Evolutionary conservation across 2,797 vertebrate genomes (phyloP).

Genomic region (Chrosomus eos): DNA sequence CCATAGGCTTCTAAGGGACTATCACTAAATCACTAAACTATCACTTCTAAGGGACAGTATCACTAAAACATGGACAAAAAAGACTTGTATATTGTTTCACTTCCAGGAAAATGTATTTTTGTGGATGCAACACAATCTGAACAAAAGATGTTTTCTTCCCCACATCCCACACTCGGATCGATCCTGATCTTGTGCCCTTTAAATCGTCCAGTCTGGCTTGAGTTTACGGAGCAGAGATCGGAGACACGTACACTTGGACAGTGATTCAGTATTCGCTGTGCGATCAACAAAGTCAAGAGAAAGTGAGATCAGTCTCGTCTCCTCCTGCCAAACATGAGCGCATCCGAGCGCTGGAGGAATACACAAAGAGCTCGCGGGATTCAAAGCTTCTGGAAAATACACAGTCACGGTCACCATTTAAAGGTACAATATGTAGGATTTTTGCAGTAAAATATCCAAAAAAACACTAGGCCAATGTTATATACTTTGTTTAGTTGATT

Average conservation of each 20-base stretch:
- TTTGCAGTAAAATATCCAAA: no score
- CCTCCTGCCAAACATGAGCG: constrained; percentile 35
- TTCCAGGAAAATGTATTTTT: neutral
- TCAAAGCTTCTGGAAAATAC: neutral
- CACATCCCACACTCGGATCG: neutral
- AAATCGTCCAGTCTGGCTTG: neutral
- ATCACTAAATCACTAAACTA: no score
- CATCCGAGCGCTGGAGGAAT: neutral
- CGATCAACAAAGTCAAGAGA: constrained; percentile 6
- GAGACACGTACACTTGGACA: neutral
- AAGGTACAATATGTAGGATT: no score
- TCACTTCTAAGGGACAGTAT: no score
- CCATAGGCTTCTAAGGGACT: no score
- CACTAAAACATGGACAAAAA: neutral
- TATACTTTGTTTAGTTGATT: no score
- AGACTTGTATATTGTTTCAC: neutral
- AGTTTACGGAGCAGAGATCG: neutral
- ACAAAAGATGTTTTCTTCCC: neutral
- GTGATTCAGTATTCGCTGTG: constrained; percentile 11
- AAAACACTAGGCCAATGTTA: no score
- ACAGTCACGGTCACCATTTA: neutral
- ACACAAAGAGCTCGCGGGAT: constrained; percentile 3
- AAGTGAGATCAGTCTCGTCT: constrained; percentile 38
- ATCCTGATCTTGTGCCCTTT: neutral
- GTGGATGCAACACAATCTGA: neutral